Conservation (phyloP, 1,140 invertebrate species). For the Condylostylus longicornis region DNA sequence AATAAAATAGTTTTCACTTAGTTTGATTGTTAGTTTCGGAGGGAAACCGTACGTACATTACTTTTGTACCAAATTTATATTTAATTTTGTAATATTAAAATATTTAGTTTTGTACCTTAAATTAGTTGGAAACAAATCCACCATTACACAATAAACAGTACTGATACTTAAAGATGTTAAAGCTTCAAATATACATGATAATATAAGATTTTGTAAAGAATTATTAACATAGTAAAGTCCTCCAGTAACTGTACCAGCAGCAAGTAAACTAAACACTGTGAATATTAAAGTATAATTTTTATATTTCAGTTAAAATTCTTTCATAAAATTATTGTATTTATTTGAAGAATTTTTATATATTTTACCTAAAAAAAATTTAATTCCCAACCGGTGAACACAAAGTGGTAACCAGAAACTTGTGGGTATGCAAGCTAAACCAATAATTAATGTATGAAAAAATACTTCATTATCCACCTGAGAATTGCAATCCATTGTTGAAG, state of each 20-base stretch:
- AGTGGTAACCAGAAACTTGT: constrained; percentile 54
- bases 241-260: constrained; percentile 55
- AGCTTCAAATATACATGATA: constrained; percentile 61
- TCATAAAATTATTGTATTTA: too few relatives aligned
- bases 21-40: too few relatives aligned
- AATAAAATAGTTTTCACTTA: background rate
- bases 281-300: too few relatives aligned
- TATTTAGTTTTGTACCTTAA: constrained; percentile 41
- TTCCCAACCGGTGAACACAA: constrained; percentile 53
- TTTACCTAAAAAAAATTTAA: constrained; percentile 58
- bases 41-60: too few relatives aligned
- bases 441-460: constrained; percentile 52
- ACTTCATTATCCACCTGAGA: constrained; percentile 43
- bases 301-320: too few relatives aligned
- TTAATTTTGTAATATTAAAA: background rate
- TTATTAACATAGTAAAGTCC: constrained; percentile 60
- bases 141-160: constrained; percentile 56
- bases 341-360: too few relatives aligned
- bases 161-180: constrained; percentile 58
- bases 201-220: constrained; percentile 49
- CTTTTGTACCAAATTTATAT: too few relatives aligned
- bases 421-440: constrained; percentile 56
- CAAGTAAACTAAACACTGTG: constrained; percentile 46
- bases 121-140: constrained; percentile 63
- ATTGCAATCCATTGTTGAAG: constrained; percentile 13